phyloP scores from a whole-genome alignment of 2,113 vertebrate genomes.

The Nycticebus coucang region DNA sequence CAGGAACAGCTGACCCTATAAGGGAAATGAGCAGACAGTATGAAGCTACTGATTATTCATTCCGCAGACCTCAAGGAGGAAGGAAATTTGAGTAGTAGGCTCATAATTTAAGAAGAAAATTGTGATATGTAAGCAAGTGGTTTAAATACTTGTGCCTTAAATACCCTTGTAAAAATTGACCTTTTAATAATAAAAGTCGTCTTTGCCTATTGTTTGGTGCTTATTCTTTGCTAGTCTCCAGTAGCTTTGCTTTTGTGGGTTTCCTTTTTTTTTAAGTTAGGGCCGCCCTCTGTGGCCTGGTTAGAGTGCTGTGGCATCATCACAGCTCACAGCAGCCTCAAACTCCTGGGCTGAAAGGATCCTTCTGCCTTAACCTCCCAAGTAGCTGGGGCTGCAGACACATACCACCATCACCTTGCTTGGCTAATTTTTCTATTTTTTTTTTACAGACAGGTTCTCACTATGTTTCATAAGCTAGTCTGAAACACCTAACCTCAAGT shows the following conservation, averaged over 20 bases:
- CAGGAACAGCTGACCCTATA: neutral
- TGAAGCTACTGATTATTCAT: constrained; percentile 6
- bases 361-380: too few relatives aligned
- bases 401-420: too few relatives aligned
- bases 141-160: neutral
- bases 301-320: too few relatives aligned
- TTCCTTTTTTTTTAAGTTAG: neutral
- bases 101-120: constrained; percentile 28
- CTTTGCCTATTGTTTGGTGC: neutral
- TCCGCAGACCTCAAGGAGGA: neutral
- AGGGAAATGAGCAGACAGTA: neutral
- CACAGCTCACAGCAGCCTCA: too few relatives aligned
- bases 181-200: neutral
- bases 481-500: too few relatives aligned
- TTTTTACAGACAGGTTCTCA: too few relatives aligned
- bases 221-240: neutral
- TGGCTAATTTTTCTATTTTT: too few relatives aligned
- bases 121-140: neutral
- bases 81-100: neutral
- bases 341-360: too few relatives aligned
- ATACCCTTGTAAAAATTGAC: neutral
- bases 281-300: too few relatives aligned
- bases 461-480: too few relatives aligned
- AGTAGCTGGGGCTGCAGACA: too few relatives aligned
- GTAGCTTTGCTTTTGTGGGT: neutral